Evolutionary conservation across 2,113 vertebrate species (phyloP).

Genomic region (Sterna hirundo): DNA sequence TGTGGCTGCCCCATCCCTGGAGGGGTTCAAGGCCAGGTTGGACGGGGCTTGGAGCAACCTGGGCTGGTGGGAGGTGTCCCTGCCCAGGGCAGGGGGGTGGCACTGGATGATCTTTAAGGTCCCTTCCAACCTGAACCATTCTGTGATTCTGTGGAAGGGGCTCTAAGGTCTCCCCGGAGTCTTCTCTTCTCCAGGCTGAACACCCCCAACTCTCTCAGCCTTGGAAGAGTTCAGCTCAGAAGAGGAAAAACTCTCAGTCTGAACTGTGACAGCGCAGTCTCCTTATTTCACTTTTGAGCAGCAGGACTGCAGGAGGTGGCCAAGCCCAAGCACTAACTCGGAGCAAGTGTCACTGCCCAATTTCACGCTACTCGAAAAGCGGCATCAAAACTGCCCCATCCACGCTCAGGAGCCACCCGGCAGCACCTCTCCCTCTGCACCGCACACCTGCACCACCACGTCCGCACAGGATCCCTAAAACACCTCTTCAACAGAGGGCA

Average conservation of each 20-base stretch:
- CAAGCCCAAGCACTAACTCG: not conserved
- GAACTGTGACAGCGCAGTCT: rapidly evolving
- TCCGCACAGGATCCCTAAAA: not conserved
- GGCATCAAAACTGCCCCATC: not conserved
- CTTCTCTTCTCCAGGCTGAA: not conserved
- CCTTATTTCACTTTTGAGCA: not conserved
- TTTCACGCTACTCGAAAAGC: rapidly evolving
- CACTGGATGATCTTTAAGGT: not conserved
- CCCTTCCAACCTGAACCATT: not conserved
- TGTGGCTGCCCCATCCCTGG: not conserved
- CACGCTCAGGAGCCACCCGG: not conserved
- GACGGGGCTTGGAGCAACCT: not conserved
- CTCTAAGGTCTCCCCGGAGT: not conserved
- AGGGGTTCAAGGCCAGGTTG: not conserved
- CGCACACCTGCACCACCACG: not conserved
- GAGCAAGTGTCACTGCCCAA: not conserved
- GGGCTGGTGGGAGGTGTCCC: not conserved
- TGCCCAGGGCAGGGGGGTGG: not conserved
- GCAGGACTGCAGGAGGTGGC: not conserved
- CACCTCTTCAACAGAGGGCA: not conserved
- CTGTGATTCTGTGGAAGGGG: not conserved
- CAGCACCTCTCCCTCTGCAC: not conserved
- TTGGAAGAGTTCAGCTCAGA: not conserved
- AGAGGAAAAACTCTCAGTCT: not conserved
- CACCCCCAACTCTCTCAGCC: not conserved